Evolutionary conservation across 2,888 invertebrate genomes (phyloP).

Genomic region (Drosophila gaucha): DNA sequence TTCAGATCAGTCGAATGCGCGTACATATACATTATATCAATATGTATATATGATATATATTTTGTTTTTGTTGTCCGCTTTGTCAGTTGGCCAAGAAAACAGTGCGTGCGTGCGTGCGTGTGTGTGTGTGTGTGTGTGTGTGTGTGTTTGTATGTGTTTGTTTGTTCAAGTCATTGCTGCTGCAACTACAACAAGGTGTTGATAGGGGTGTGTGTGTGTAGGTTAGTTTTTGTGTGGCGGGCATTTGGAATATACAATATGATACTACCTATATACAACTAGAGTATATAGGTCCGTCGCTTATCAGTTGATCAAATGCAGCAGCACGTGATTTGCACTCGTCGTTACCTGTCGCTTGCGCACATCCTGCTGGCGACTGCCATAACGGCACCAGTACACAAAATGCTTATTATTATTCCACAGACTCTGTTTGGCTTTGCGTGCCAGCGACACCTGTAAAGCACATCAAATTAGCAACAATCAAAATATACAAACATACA

Average conservation of each 20-base stretch:
- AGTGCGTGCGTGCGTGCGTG: constrained; percentile 1
- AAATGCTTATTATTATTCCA: constrained; percentile 87
- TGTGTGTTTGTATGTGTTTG: constrained; percentile 23
- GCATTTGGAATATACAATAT: constrained; percentile 51
- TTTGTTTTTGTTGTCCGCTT: neutral
- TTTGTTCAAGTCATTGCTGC: constrained; percentile 42
- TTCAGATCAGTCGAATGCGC: constrained; percentile 16
- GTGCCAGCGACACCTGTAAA: constrained; percentile 82
- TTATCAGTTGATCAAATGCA: constrained; percentile 76
- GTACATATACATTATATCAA: neutral
- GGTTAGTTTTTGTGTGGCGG: constrained; percentile 44
- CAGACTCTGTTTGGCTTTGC: constrained; percentile 84
- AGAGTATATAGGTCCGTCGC: constrained; percentile 33
- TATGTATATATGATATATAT: constrained; percentile 1
- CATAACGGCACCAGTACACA: constrained; percentile 90
- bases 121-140: constrained; percentile 12
- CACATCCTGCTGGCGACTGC: constrained; percentile 88
- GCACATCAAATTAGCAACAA: neutral
- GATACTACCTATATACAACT: constrained; percentile 37
- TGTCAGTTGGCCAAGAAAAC: constrained; percentile 24
- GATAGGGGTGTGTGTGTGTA: constrained; percentile 14
- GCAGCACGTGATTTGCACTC: constrained; percentile 74
- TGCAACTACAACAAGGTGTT: constrained; percentile 59
- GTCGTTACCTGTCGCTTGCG: constrained; percentile 88
- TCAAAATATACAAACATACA: neutral